A percentile compares a stretch with the other conserved stretches of the same genome.
phyloP scores from a whole-genome alignment of 2,113 vertebrate genomes.

The Eptesicus fuscus region DNA sequence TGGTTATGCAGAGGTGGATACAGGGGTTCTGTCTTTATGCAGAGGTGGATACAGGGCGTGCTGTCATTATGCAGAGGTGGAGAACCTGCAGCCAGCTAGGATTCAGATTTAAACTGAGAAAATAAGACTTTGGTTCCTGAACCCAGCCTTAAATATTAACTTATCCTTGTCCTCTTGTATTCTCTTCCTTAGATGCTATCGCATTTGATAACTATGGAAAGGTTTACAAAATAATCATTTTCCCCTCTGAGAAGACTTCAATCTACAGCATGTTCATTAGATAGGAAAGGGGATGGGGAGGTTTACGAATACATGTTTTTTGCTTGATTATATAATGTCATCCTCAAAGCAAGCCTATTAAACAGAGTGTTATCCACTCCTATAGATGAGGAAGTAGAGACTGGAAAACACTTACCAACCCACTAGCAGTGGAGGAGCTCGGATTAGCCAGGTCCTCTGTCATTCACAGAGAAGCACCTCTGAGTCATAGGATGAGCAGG shows the following conservation, averaged over 20 bases:
- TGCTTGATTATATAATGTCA: background rate
- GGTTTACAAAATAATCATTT: background rate
- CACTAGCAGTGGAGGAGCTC: background rate
- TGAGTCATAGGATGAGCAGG: background rate
- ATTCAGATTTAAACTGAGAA: background rate
- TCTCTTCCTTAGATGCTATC: background rate
- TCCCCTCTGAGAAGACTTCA: background rate
- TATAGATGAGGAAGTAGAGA: background rate
- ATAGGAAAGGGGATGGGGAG: background rate
- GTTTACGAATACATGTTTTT: background rate
- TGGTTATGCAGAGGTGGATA: too few relatives aligned
- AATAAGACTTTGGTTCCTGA: background rate
- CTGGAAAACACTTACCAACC: fast-evolving
- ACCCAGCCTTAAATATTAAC: background rate
- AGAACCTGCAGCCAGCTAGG: background rate
- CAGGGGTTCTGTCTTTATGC: too few relatives aligned
- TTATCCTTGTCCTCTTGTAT: background rate
- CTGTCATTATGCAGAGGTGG: background rate
- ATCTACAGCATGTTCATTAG: background rate
- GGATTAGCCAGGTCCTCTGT: background rate
- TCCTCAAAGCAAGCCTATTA: background rate
- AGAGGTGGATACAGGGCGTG: background rate
- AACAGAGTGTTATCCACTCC: background rate
- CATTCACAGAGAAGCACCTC: background rate
- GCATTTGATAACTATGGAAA: background rate